Percentiles rank a stretch among this genome's conserved stretches.
Evolutionary conservation across 2,888 invertebrate species (phyloP).

Genomic region (Clistopyga incitator): DNA sequence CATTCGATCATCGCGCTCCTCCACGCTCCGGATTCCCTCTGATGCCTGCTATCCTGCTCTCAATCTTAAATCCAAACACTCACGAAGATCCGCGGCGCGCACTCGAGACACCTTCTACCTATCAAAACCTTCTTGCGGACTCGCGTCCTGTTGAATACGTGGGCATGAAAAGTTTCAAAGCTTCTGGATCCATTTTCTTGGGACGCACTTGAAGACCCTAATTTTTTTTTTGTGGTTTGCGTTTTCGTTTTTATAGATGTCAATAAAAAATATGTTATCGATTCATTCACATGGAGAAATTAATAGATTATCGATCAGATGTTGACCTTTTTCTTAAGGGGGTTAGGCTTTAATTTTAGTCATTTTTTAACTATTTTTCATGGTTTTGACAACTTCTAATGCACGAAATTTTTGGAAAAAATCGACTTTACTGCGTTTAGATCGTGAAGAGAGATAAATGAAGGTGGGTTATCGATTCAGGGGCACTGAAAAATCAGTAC

Average conservation of each 20-base stretch:
- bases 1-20: slow-evolving; percentile 4
- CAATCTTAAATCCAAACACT: slow-evolving; percentile 72
- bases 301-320: no score
- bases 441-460: no score
- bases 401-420: no score
- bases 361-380: no score
- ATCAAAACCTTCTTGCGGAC: background rate
- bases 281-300: no score
- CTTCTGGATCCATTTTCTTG: background rate
- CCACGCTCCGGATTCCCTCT: background rate
- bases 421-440: no score
- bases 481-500: no score
- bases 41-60: slow-evolving; percentile 30
- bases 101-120: background rate
- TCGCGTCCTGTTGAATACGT: slow-evolving; percentile 17
- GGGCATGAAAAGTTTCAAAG: background rate
- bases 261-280: no score
- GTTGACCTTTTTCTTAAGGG: no score
- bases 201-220: background rate
- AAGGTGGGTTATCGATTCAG: no score
- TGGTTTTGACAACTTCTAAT: no score
- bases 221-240: background rate
- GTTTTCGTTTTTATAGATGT: background rate
- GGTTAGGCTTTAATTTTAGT: no score
- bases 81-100: slow-evolving; percentile 41